Evolutionary conservation across 2,888 invertebrate genomes (phyloP).

Genomic region (Phasia obesa): DNA sequence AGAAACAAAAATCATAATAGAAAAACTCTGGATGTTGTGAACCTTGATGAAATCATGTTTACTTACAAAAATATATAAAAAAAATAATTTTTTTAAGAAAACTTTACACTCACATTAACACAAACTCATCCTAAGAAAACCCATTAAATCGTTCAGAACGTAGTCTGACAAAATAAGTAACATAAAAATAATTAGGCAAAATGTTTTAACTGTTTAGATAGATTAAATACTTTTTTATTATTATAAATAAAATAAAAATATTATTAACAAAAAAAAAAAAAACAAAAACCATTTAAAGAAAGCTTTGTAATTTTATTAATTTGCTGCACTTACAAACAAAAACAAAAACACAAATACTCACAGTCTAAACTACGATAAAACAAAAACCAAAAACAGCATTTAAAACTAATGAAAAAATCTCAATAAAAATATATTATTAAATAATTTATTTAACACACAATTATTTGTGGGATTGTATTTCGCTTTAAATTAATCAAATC

Average conservation of each 20-base stretch:
- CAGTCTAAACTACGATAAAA: constrained; percentile 18
- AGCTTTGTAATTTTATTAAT: constrained; percentile 60
- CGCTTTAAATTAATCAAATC: constrained; percentile 42
- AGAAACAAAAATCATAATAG: constrained; percentile 66
- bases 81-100: constrained; percentile 44
- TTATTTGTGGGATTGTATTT: constrained; percentile 18
- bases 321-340: constrained; percentile 54
- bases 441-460: constrained; percentile 35
- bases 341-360: constrained; percentile 61
- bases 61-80: constrained; percentile 71
- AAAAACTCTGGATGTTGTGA: constrained; percentile 82
- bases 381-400: constrained; percentile 62
- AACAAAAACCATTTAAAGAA: constrained; percentile 15
- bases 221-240: constrained; percentile 65
- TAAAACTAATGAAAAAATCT: background rate
- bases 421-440: constrained; percentile 22
- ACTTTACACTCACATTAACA: constrained; percentile 41
- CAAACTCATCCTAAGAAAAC: constrained; percentile 41
- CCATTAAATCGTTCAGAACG: constrained; percentile 69
- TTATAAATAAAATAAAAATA: constrained; percentile 20
- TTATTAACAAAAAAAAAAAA: constrained; percentile 31
- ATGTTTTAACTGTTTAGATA: constrained; percentile 69
- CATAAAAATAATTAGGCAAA: constrained; percentile 38
- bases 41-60: constrained; percentile 81
- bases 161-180: constrained; percentile 46